Base-by-base conservation (phyloP, 2,797 vertebrate species). In the Gymnoscopelus microlampas region DNA sequence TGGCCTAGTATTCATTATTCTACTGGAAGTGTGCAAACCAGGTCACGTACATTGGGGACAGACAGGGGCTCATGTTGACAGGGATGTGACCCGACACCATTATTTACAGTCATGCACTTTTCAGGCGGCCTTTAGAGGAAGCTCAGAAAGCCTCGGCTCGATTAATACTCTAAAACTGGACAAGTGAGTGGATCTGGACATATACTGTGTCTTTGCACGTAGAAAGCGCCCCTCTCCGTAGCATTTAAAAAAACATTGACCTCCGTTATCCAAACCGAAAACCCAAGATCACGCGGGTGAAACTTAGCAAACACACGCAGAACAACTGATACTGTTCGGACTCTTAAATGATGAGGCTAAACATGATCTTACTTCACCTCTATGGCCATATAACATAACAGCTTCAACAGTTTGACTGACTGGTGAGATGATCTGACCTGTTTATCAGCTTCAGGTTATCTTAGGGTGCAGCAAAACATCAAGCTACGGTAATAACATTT, bases 21-120 rank as follows among this genome's bases (percentile, higher is more conserved):
- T 51, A 23, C 47, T 48, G 47, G n/a, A 61, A 58, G 26, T 59
- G 69, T 78, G 71, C 77, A 39, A 63, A 80, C 29, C 50, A 71
- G 70, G 69, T 75, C 80, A 77, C 55, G 3, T 59, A 29, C 49
- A 24, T 51, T 1, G 14, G 50, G 49, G 50, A 15, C 44, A 49
- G 59, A 56, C 68, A 35, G 67, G 75, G 24, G 48, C 44, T 19
- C 70, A 69, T 12, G 47, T 67, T 60, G 70, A 61, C 53, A 63
- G 66, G 77, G 78, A 71, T 65, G n/a, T 70, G 72, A 84, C 68
- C 77, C 72, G 76, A 75, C 59, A 66, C 81, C 78, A 68, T 85
- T 86, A 88, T 91, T 85, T 92, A 91, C 85, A 91, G 78, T 78
- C 85, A 87, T 91, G 89, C 83, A 77, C 78, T 81, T 77, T 73